Base-by-base conservation (phyloP, 2,888 invertebrate species). In the Drepanosiphum platanoidis region DNA sequence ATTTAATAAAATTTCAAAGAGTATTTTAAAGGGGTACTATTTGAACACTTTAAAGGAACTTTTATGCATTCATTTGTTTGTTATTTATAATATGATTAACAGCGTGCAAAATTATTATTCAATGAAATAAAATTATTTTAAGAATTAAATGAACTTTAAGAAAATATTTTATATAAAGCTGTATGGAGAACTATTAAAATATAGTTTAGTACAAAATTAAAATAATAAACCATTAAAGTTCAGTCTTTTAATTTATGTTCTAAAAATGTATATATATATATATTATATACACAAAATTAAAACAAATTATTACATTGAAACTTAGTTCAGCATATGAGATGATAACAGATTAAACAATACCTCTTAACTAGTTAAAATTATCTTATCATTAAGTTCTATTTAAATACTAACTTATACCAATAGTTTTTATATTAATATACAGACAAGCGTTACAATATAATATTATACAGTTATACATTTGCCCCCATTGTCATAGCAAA, bases 161-260 rank as follows among this genome's bases (percentile, higher is more conserved):
- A 64, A 64, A 66, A n/a, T 46, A n/a, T 46, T 42, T 66, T 46
- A 46, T 66, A 42, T 32, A 30, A 22, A 66, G 15, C 46, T 34
- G 68, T 68, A 68, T 18, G 27, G 27, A 79, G 46, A 68, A 68
- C 4, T 42, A 61, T 61, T 39, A 13, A 36, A 36, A 36, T 68
- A 61, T 4, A 39, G n/a, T n/a, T 13, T 5, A 42, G 34, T 66
- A 34, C 9, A 27, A 42, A 30, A 36, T 81, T 58, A 71, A 8
- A 36, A n/a, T n/a, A 58, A 30, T 72, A 39, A 22, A 27, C 27
- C 34, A 72, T 61, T 58, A 61, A 82, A 27, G 36, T 61, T 82
- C 81, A 82, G 81, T 82, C 81, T 81, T 81, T 27, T 71, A n/a
- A n/a, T n/a, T n/a, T 5, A 46, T 36, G 9, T 71, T n/a, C 39